A percentile compares a stretch with the other conserved stretches of the same genome.
Evolutionary conservation across 2,888 invertebrate genomes (phyloP).

Genomic region (Eucriotettix oculatus): DNA sequence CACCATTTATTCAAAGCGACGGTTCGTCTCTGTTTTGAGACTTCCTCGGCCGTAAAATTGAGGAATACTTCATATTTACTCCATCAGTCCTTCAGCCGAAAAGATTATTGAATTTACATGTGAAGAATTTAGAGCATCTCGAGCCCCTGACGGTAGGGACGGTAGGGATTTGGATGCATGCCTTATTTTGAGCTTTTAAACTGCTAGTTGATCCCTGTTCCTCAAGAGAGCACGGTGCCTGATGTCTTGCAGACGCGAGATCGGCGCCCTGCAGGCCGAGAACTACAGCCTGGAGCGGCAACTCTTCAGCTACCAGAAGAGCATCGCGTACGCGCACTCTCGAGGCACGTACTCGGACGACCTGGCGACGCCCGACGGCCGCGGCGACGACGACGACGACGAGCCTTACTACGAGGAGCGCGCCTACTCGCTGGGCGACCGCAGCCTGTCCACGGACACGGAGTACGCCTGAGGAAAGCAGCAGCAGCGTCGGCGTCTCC

Average conservation of each 20-base stretch:
- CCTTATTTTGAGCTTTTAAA: too few species aligned
- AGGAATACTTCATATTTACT: too few species aligned
- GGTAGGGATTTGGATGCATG: too few species aligned
- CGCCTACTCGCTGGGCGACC: constrained; percentile 33
- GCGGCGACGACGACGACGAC: constrained; percentile 18
- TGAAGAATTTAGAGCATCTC: too few species aligned
- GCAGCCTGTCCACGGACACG: constrained; percentile 48
- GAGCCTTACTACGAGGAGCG: constrained; percentile 18
- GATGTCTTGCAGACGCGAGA: constrained; percentile 53
- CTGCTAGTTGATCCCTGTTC: too few species aligned
- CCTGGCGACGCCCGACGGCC: constrained; percentile 24
- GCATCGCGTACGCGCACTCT: constrained; percentile 54
- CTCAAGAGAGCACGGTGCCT: too few species aligned
- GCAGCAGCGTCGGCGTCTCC: constrained; percentile 9
- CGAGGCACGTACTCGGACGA: constrained; percentile 32
- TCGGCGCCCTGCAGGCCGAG: constrained; percentile 62
- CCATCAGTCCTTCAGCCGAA: too few species aligned
- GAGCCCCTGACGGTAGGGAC: too few species aligned
- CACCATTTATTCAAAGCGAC: too few species aligned
- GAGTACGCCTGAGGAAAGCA: constrained; percentile 45
- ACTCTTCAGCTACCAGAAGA: constrained; percentile 67
- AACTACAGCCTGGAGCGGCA: constrained; percentile 69
- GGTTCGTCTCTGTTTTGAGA: too few species aligned
- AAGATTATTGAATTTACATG: too few species aligned
- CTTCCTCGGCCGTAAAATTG: too few species aligned